Evolutionary conservation across 2,797 vertebrate species (phyloP), one percentile per base, ranked within the genome.

Genomic region (Smutsia gigantea): DNA sequence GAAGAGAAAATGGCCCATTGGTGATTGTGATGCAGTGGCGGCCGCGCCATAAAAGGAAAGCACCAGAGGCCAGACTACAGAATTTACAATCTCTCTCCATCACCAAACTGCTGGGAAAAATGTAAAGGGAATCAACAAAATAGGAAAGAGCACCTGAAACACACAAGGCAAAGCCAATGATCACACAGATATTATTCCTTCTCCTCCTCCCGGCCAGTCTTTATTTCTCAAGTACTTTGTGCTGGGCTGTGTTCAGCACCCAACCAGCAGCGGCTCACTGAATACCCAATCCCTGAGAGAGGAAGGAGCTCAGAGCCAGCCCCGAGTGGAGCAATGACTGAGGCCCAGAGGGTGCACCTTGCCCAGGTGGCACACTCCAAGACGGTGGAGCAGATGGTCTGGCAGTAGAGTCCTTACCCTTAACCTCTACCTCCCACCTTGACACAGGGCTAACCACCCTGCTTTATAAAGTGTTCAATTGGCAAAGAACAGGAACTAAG

Each of bases 371-470:
- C 2, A 7, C 15, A 25, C 64, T 21, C 1, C 9, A 15, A 5
- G 8, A 25, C 42, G 21, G 63, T 10, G 4, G 8, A 25, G 19
- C 8, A 4, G 46, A 9, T 0, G 3, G 9, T 14, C 37, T 17
- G n/a, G 42, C 18, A n/a, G 68, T 1, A 34, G 7, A 83, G 68
- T 9, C 66, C 6, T 15, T 25, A 87, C 9, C 59, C 51, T 42
- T 25, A 69, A 51, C 66, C 37, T 34, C 71, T n/a, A 77, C 2
- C 0, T 11, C 49, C 14, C 14, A n/a, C 63, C 29, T 21, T 17
- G 31, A 89, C 57, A 75, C 5, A 77, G 66, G 23, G 37, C 69
- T 87, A 27, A 64, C 66, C 46, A 77, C 37, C 29, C 69, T 51
- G 25, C 64, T 63, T 91, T 77, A 66, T n/a, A 14, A 83, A 72